A percentile compares a stretch with the other conserved stretches of the same genome.
These are phyloP conservation scores for Drosophila pectinifera DNA, from an alignment of 1,140 invertebrate genomes.

Conservation along the genomic window DNA sequence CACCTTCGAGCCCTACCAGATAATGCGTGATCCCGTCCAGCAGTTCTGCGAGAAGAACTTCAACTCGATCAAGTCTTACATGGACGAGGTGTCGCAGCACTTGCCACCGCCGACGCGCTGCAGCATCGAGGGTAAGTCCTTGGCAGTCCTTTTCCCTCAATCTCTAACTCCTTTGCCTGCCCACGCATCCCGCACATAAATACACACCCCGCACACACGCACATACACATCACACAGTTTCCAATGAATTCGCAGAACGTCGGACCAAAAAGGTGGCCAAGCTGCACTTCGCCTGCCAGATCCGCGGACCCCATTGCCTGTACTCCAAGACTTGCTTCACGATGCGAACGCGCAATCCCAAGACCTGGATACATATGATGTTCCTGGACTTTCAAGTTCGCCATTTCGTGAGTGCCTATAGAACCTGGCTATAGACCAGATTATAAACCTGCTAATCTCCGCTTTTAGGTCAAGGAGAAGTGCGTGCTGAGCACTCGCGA, in stretches of 20 bases:
- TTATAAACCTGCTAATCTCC: background rate
- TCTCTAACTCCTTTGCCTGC: constrained; percentile 27
- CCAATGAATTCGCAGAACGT: constrained; percentile 88
- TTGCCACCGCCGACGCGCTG: constrained; percentile 96
- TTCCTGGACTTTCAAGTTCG: constrained; percentile 94
- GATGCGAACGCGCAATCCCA: constrained; percentile 93
- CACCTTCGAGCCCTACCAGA: constrained; percentile 93
- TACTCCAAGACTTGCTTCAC: constrained; percentile 94
- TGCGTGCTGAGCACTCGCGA: constrained; percentile 93
- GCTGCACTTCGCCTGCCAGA: constrained; percentile 95
- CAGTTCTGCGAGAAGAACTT: constrained; percentile 98
- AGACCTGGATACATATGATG: constrained; percentile 98
- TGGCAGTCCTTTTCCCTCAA: constrained; percentile 7
- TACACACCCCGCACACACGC: constrained; percentile 19
- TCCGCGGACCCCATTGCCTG: constrained; percentile 94
- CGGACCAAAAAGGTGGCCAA: constrained; percentile 94
- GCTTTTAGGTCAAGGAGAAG: constrained; percentile 89
- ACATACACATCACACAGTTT: constrained; percentile 73
- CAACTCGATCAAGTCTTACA: constrained; percentile 95
- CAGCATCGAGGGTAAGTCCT: constrained; percentile 92
- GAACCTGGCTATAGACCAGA: too few relatives aligned
- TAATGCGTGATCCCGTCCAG: constrained; percentile 94
- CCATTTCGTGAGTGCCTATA: constrained; percentile 68
- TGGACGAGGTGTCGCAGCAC: constrained; percentile 93
- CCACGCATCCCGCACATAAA: constrained; percentile 35